Evolutionary conservation across 2,113 vertebrate species (phyloP).

Genomic region (Lepisosteus osseus): DNA sequence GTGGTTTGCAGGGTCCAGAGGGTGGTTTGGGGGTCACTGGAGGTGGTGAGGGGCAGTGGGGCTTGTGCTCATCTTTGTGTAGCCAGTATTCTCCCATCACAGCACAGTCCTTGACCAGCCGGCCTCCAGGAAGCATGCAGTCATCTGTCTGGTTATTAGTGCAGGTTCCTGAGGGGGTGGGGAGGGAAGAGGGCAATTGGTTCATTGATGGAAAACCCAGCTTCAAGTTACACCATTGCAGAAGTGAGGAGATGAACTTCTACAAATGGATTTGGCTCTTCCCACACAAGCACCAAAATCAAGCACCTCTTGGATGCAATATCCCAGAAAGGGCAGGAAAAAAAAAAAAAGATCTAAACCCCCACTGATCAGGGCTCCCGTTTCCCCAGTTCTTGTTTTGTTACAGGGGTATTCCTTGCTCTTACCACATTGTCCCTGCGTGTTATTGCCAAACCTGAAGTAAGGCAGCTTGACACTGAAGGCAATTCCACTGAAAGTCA

Average conservation of each 20-base stretch:
- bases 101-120: slow-evolving; percentile 64
- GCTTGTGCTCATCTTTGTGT: slow-evolving; percentile 64
- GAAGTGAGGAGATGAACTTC: too few relatives aligned
- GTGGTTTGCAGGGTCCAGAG: slow-evolving; percentile 50
- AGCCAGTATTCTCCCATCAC: slow-evolving; percentile 81
- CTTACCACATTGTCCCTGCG: slow-evolving; percentile 90
- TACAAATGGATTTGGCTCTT: too few relatives aligned
- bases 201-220: too few relatives aligned
- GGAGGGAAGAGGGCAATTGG: too few relatives aligned
- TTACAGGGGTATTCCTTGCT: neutral
- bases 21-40: slow-evolving; percentile 30
- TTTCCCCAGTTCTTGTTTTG: too few relatives aligned
- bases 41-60: slow-evolving; percentile 62
- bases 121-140: slow-evolving; percentile 74
- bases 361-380: too few relatives aligned
- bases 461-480: slow-evolving; percentile 79
- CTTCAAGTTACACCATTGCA: too few relatives aligned
- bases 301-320: too few relatives aligned
- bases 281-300: too few relatives aligned
- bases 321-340: too few relatives aligned
- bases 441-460: slow-evolving; percentile 77
- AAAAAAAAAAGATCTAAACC: neutral
- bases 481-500: slow-evolving; percentile 79
- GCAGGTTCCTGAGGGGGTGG: slow-evolving; percentile 74
- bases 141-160: slow-evolving; percentile 81